phyloP scores from a whole-genome alignment of 2,888 invertebrate species.

The Clepsis dumicolana region DNA sequence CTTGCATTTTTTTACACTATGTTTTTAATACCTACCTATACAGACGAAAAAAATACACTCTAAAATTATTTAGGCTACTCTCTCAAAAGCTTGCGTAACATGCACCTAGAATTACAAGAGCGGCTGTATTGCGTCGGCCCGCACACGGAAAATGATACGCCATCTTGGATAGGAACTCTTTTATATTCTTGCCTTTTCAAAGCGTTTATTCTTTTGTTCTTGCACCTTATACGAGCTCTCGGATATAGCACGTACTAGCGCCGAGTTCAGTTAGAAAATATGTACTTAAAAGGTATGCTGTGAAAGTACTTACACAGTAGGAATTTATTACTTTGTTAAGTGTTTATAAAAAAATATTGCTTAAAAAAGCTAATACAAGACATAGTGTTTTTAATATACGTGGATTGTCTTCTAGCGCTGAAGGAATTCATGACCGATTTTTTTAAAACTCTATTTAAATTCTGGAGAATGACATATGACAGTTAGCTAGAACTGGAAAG shows the following conservation, averaged over 20 bases:
- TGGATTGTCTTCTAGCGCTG: no score
- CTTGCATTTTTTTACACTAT: no score
- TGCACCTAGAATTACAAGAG: constrained; percentile 1
- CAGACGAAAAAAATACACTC: no score
- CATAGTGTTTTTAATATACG: no score
- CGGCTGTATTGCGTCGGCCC: background rate
- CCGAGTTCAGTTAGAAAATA: constrained; percentile 19
- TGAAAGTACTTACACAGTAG: background rate
- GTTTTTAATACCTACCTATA: no score
- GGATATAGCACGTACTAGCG: constrained; percentile 27
- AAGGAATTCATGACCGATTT: no score
- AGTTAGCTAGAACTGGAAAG: no score
- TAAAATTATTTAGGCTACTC: constrained; percentile 6
- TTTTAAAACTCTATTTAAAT: no score
- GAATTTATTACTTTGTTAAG: background rate
- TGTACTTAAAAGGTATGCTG: constrained; percentile 18
- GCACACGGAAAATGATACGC: constrained; percentile 26
- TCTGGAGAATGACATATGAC: no score
- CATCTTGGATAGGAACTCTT: constrained; percentile 46
- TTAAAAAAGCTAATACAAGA: background rate
- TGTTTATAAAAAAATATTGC: background rate
- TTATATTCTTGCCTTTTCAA: constrained; percentile 55
- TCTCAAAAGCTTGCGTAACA: constrained; percentile 24
- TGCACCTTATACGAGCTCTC: constrained; percentile 29
- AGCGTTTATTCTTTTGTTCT: constrained; percentile 52